Conservation (phyloP, 1,140 invertebrate genomes). For the Lethrus apterus region DNA sequence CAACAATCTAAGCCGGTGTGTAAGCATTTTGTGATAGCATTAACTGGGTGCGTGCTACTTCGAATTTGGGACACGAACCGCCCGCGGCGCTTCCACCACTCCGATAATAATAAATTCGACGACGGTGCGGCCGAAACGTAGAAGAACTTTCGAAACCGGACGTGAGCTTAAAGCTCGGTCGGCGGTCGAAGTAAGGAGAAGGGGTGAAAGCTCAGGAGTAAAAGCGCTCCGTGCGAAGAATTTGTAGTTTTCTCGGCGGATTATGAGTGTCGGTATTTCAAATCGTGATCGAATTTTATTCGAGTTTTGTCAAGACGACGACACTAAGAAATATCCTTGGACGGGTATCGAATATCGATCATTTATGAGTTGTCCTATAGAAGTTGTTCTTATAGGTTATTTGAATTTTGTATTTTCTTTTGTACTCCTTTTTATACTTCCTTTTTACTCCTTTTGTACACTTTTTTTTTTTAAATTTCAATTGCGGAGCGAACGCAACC, state of each 20-base stretch:
- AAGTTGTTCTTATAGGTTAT: constrained; percentile 7
- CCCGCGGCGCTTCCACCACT: constrained; percentile 16
- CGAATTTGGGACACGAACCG: constrained; percentile 24
- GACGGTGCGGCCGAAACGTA: too few species aligned
- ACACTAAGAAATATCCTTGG: too few species aligned
- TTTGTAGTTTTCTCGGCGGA: constrained; percentile 22
- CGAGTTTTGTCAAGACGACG: too few species aligned
- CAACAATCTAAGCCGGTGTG: constrained; percentile 10
- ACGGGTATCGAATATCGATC: too few species aligned
- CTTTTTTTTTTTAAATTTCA: too few species aligned
- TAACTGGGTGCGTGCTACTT: constrained; percentile 24
- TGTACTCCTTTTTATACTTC: background rate
- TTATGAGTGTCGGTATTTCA: constrained; percentile 22
- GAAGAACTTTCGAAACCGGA: constrained; percentile 25
- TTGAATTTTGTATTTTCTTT: background rate
- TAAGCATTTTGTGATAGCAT: constrained; percentile 27
- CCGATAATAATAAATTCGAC: constrained; percentile 23
- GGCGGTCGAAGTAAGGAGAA: constrained; percentile 19
- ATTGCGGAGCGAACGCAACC: too few species aligned
- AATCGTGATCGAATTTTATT: constrained; percentile 21
- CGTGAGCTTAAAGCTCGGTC: constrained; percentile 23
- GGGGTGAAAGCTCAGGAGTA: constrained; percentile 24
- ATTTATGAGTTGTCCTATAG: too few species aligned
- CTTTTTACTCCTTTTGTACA: background rate
- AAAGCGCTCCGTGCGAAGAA: constrained; percentile 24